phyloP scores from a whole-genome alignment of 2,888 invertebrate genomes.

The Fissipunctia ypsillon region DNA sequence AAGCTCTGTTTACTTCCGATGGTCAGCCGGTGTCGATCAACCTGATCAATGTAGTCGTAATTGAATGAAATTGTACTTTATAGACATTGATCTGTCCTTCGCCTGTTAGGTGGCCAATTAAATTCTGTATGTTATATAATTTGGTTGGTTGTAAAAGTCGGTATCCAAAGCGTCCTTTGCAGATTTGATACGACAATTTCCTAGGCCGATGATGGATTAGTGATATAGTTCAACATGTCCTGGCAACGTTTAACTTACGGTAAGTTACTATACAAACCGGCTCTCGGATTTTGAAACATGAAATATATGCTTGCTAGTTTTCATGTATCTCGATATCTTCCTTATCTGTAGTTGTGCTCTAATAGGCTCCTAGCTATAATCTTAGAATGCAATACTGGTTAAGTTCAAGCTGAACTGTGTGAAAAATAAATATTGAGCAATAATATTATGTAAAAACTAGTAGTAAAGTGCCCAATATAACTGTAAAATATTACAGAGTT shows the following conservation, averaged over 20 bases:
- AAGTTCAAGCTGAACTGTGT: conserved; percentile 53
- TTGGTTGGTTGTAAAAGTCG: conserved; percentile 46
- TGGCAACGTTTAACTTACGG: conserved; percentile 30
- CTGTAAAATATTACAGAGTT: conserved; percentile 62
- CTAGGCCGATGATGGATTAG: conserved; percentile 25
- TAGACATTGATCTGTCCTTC: conserved; percentile 47
- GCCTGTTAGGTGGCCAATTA: conserved; percentile 37
- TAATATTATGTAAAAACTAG: conserved; percentile 70
- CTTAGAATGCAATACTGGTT: conserved; percentile 54
- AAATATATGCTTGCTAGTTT: conserved; percentile 45
- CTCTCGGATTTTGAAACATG: conserved; percentile 37
- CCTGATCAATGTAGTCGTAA: conserved; percentile 55
- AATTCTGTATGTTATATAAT: conserved; percentile 54
- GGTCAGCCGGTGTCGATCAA: conserved; percentile 49
- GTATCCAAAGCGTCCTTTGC: conserved; percentile 37
- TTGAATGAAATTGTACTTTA: conserved; percentile 50
- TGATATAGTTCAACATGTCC: conserved; percentile 28
- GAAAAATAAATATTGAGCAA: conserved; percentile 72
- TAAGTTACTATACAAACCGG: conserved; percentile 46
- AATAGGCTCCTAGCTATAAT: conserved; percentile 71
- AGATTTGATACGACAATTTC: conserved; percentile 36
- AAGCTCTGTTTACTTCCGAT: conserved; percentile 58
- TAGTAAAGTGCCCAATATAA: conserved; percentile 76
- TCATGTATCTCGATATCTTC: conserved; percentile 48
- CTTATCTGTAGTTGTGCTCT: conserved; percentile 56